A percentile compares a stretch with the other conserved stretches of the same genome.
Evolutionary conservation across 2,888 invertebrate species (phyloP).

Genomic region (Perizoma flavofasciatum): DNA sequence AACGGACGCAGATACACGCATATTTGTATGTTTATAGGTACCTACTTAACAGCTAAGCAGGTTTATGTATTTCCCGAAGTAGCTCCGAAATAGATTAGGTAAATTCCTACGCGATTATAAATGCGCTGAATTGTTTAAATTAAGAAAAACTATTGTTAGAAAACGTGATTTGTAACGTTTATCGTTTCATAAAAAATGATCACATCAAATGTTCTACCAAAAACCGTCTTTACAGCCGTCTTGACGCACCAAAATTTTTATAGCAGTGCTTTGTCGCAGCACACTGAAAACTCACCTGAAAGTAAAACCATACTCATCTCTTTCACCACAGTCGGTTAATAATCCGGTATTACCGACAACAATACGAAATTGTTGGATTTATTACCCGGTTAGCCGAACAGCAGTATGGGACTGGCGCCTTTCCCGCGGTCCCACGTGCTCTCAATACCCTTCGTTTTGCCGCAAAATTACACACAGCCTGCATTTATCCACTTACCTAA

Average conservation of each 20-base stretch:
- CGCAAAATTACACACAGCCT: constrained; percentile 1
- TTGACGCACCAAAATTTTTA: neutral
- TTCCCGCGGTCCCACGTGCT: constrained; percentile 15
- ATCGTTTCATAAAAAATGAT: too few species aligned
- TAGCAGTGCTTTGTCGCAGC: neutral
- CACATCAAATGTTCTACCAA: too few species aligned
- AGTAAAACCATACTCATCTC: constrained; percentile 2
- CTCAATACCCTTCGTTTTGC: neutral
- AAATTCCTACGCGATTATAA: too few species aligned
- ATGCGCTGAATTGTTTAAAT: too few species aligned
- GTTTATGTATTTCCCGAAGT: too few species aligned
- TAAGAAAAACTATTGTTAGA: too few species aligned
- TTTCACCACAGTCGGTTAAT: constrained; percentile 10
- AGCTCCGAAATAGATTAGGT: too few species aligned
- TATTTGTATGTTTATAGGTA: neutral
- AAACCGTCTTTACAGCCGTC: too few species aligned
- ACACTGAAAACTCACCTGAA: too few species aligned
- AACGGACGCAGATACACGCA: constrained; percentile 1
- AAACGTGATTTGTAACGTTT: too few species aligned
- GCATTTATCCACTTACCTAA: constrained; percentile 8
- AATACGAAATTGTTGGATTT: constrained; percentile 25
- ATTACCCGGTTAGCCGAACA: constrained; percentile 21
- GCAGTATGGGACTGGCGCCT: constrained; percentile 9
- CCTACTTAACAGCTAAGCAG: neutral
- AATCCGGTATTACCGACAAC: constrained; percentile 23